A percentile compares a stretch with the other conserved stretches of the same genome.
Evolutionary conservation across 2,797 vertebrate genomes (phyloP).

Genomic region (Uromys caudimaculatus): DNA sequence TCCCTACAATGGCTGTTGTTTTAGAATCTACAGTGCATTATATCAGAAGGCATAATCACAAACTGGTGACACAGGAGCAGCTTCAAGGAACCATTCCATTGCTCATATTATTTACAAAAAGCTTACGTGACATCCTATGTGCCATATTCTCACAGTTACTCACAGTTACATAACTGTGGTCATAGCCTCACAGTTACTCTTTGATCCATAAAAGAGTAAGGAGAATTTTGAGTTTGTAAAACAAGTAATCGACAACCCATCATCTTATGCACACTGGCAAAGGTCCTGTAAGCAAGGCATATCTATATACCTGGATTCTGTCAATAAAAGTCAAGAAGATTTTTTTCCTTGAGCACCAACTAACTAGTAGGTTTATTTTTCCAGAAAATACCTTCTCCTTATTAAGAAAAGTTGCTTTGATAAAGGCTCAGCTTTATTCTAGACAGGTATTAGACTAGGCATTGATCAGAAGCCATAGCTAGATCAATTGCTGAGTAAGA

Average conservation of each 20-base stretch:
- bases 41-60: neutral
- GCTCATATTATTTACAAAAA: neutral
- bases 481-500: neutral
- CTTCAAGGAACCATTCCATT: neutral
- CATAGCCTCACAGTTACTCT: too few relatives aligned
- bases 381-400: neutral
- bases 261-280: neutral
- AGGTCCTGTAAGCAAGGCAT: neutral
- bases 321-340: neutral
- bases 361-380: neutral
- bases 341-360: neutral
- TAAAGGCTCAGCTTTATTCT: neutral
- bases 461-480: neutral
- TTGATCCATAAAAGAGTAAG: neutral
- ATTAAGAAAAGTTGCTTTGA: neutral
- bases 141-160: too few relatives aligned
- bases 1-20: neutral
- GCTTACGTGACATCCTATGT: neutral
- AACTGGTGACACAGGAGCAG: neutral
- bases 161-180: too few relatives aligned
- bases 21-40: neutral
- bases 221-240: conserved; percentile 4
- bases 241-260: neutral
- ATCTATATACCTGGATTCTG: neutral
- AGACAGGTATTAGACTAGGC: neutral